Evolutionary conservation across 2,113 vertebrate genomes (phyloP).

Genomic region (Cyprinodon brontotheroides): DNA sequence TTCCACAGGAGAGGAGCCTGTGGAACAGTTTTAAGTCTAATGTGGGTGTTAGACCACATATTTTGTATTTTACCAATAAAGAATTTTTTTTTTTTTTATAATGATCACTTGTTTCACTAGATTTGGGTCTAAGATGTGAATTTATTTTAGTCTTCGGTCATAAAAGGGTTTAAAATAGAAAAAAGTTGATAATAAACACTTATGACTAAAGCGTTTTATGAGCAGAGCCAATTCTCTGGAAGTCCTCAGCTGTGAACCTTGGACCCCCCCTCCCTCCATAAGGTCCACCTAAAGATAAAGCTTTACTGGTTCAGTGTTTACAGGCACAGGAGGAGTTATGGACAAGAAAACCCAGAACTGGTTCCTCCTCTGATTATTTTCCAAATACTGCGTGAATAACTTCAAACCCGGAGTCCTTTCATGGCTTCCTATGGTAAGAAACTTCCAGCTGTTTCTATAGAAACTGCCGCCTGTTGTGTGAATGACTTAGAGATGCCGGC

Average conservation of each 20-base stretch:
- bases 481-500: background rate
- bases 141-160: too few relatives aligned
- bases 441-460: background rate
- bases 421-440: conserved; percentile 39
- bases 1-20: too few relatives aligned
- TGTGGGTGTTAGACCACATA: too few relatives aligned
- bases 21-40: too few relatives aligned
- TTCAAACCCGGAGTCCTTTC: background rate
- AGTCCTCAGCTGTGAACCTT: conserved; percentile 27
- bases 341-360: background rate
- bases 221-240: conserved; percentile 13
- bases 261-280: background rate
- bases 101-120: too few relatives aligned
- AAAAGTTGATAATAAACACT: too few relatives aligned
- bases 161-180: too few relatives aligned
- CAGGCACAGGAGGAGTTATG: background rate
- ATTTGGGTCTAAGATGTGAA: too few relatives aligned
- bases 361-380: background rate
- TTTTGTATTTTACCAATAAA: too few relatives aligned
- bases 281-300: background rate
- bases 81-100: too few relatives aligned
- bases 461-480: background rate
- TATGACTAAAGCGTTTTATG: too few relatives aligned
- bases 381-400: background rate
- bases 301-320: background rate